phyloP scores from a whole-genome alignment of 2,797 vertebrate species.

The Etheostoma perlongum region DNA sequence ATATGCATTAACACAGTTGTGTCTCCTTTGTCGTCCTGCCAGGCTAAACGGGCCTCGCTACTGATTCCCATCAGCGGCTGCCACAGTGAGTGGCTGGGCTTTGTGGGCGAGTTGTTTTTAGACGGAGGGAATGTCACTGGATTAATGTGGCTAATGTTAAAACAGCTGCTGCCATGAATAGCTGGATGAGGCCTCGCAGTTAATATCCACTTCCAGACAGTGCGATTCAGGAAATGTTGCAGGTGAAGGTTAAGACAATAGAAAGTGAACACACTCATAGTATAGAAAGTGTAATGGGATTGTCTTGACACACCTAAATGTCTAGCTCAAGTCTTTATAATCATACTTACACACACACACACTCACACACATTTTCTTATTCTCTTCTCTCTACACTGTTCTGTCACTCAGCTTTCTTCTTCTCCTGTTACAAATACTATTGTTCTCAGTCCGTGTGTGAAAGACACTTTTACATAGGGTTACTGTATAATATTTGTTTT shows the following conservation, averaged over 20 bases:
- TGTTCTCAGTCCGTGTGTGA: too few relatives aligned
- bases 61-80: slow-evolving; percentile 62
- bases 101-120: slow-evolving; percentile 75
- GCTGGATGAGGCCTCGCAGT: slow-evolving; percentile 49
- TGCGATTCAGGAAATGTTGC: slow-evolving; percentile 49
- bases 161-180: slow-evolving; percentile 79
- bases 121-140: slow-evolving; percentile 67
- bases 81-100: slow-evolving; percentile 59
- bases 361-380: not conserved
- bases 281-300: slow-evolving; percentile 2
- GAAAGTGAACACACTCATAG: slow-evolving; percentile 29
- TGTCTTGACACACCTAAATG: slow-evolving; percentile 14
- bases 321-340: slow-evolving; percentile 32
- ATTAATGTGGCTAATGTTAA: slow-evolving; percentile 72
- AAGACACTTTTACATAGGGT: too few relatives aligned
- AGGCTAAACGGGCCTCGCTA: slow-evolving; percentile 17
- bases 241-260: slow-evolving; percentile 56
- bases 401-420: too few relatives aligned
- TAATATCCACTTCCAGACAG: slow-evolving; percentile 52
- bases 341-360: not conserved
- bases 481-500: too few relatives aligned
- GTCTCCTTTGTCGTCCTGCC: slow-evolving; percentile 13
- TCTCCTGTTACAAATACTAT: too few relatives aligned
- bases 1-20: slow-evolving; percentile 12
- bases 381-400: too few relatives aligned